Evolutionary conservation across 2,113 vertebrate species (phyloP), one percentile per base, ranked within the genome.

Genomic region (Uropsilus gracilis): DNA sequence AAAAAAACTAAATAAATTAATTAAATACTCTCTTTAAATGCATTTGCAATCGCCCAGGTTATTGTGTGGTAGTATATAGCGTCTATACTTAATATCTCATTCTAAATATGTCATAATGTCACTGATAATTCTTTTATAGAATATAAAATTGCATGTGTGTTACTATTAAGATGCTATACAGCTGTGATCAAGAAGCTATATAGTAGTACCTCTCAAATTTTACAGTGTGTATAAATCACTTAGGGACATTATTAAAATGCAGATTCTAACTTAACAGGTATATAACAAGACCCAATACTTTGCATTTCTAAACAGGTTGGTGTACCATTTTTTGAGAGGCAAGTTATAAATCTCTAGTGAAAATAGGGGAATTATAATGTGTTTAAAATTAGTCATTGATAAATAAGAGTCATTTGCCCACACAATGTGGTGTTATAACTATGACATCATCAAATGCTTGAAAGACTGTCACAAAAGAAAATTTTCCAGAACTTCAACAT

Each of bases 401-500:
- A 92, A 89, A 84, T 20, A 59, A 53, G 8, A 1, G 18, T 66
- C n/a, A 84, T 86, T 91, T 82, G 3, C 48, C 8, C 22, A 48
- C 46, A 37, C 83, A 81, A 20, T 30, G 44, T 57, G 39, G 18
- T 44, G 13, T 11, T 34, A 5, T 68, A 4, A 72, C 34, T 92
- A 18, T 85, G 90, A 73, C 42, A 46, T 22, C 53, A 86, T 83
- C 57, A 76, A 5, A 87, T 80, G 69, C 28, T 80, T 90, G 44
- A 50, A 92, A 95, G 59, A 73, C n/a, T 64, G 13, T 86, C 86
- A 80, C 24, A 72, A 30, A 78, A 84, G 22, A 53, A 80, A 82
- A 94, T 76, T 89, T 83, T 68, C 2, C 50, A 46, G 44, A 87
- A 76, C 75, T 93, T 72, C 64, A 84, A 50, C 86, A 83, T 78